Conservation (phyloP, 2,797 vertebrate species). For the Cyclura pinguis region DNA sequence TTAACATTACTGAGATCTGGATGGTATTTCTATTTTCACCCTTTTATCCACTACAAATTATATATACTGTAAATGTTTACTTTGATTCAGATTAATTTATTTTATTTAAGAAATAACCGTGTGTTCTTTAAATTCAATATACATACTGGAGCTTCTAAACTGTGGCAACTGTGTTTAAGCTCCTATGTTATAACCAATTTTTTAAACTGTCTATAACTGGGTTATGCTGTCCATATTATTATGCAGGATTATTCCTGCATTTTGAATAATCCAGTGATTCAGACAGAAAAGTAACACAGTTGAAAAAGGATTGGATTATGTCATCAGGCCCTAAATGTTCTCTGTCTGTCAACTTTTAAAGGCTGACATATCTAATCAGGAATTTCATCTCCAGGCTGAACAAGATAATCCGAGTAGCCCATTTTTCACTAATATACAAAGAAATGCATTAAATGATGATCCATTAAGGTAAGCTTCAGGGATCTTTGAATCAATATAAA, state of each 20-base stretch:
- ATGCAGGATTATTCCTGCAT: background rate
- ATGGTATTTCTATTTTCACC: background rate
- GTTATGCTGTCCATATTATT: background rate
- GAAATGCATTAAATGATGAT: background rate
- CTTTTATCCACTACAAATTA: background rate
- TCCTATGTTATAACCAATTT: background rate
- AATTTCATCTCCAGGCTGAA: background rate
- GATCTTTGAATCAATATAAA: background rate
- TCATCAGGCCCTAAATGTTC: background rate
- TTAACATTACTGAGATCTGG: background rate
- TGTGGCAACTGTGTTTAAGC: background rate
- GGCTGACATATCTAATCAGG: slow-evolving; percentile 40
- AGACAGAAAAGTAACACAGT: background rate
- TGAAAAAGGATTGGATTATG: background rate
- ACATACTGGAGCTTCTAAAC: background rate
- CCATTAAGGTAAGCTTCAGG: slow-evolving; percentile 44
- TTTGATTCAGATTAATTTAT: background rate
- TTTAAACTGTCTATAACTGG: background rate
- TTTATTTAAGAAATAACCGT: background rate
- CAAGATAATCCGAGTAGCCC: accelerated
- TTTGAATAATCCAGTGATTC: background rate
- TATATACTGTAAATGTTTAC: background rate
- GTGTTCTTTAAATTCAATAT: background rate
- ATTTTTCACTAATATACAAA: background rate
- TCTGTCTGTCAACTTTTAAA: background rate